Percentiles rank a stretch among this genome's conserved stretches.
Conservation (phyloP, 2,797 vertebrate genomes). For the Melanotaenia trifasciata region DNA sequence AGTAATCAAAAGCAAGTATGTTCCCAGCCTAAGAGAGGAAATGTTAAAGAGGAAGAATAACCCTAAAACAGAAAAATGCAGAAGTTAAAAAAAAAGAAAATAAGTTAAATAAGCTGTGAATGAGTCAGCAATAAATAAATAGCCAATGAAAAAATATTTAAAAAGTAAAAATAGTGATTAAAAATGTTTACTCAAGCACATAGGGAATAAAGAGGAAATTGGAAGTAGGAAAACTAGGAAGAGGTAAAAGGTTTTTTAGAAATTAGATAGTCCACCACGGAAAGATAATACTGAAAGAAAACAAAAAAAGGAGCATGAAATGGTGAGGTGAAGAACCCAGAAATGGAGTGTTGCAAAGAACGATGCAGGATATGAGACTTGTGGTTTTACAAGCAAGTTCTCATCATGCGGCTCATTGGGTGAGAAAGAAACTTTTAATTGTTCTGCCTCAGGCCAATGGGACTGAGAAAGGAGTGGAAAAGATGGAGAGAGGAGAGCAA, state of each 20-base stretch:
- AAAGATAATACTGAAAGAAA: slow-evolving; percentile 9
- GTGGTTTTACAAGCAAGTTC: slow-evolving; percentile 69
- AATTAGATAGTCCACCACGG: neutral
- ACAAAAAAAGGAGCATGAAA: neutral
- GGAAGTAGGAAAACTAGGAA: neutral
- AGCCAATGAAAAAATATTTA: neutral
- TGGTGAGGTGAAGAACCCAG: slow-evolving; percentile 28
- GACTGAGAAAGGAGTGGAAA: slow-evolving; percentile 10
- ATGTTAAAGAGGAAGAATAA: neutral
- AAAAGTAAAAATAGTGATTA: neutral
- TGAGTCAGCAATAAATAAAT: neutral
- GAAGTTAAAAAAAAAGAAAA: neutral
- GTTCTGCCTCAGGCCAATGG: slow-evolving; percentile 66
- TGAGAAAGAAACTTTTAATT: slow-evolving; percentile 83
- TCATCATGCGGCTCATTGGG: slow-evolving; percentile 80
- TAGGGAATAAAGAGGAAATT: neutral
- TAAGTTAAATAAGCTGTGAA: neutral
- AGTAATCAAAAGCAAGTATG: neutral
- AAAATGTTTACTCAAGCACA: too few relatives aligned
- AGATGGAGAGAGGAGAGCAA: neutral
- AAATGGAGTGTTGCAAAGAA: slow-evolving; percentile 18
- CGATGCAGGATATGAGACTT: slow-evolving; percentile 50
- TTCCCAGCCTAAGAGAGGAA: too few relatives aligned
- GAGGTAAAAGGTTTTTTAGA: slow-evolving; percentile 1
- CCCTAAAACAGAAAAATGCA: neutral